These are phyloP conservation scores for Platerodrilus igneus DNA, from an alignment of 2,888 invertebrate genomes.

Conservation along the genomic window DNA sequence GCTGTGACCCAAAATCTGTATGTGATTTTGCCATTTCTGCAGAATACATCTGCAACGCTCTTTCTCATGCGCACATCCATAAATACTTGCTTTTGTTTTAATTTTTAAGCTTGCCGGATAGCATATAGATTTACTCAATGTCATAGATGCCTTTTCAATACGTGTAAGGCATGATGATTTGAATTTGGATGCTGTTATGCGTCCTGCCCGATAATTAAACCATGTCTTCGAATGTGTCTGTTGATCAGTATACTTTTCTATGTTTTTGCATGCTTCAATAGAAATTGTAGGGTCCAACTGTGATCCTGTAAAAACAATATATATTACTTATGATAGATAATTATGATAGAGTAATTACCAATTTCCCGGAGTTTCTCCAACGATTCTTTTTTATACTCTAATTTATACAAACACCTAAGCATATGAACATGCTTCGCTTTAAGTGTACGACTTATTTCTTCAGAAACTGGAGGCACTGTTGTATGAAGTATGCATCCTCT, in stretches of 20 bases:
- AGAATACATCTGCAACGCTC: not conserved
- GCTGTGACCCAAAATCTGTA: no score
- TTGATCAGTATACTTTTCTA: slow-evolving; percentile 1
- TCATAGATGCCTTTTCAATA: slow-evolving; percentile 5
- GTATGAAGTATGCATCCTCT: no score
- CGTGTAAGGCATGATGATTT: slow-evolving; percentile 3
- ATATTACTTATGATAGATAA: no score
- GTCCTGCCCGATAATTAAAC: not conserved
- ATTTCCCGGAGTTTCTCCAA: no score
- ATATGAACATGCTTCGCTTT: no score
- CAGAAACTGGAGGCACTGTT: no score
- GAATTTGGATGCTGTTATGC: slow-evolving; percentile 6
- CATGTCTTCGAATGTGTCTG: slow-evolving; percentile 1
- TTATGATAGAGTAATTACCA: no score
- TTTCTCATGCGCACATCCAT: slow-evolving; percentile 7
- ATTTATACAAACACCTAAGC: no score
- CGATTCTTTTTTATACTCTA: no score
- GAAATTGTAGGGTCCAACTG: not conserved
- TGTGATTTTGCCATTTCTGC: no score
- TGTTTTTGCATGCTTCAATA: slow-evolving; percentile 2
- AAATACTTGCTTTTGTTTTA: slow-evolving; percentile 5
- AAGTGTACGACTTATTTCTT: no score
- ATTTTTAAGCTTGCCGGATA: not conserved
- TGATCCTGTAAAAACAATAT: slow-evolving; percentile 3
- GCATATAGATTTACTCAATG: slow-evolving; percentile 4